phyloP scores from a whole-genome alignment of 1,140 invertebrate species.

The Lutraria rhynchaena region DNA sequence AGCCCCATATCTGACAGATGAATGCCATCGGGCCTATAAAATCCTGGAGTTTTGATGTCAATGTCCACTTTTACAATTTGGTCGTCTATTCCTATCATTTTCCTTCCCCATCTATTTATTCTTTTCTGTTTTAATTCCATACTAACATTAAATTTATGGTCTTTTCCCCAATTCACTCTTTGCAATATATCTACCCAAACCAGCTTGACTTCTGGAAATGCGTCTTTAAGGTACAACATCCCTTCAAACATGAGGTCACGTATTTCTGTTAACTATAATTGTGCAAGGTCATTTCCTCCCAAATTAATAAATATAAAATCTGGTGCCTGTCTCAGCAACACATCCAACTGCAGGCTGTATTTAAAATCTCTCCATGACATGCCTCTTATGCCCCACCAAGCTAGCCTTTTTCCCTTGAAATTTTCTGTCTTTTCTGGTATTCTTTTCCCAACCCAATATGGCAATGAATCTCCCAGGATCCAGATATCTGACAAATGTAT shows the following conservation, averaged over 20 bases:
- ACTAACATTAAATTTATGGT: no score
- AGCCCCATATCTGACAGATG: no score
- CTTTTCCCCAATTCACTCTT: not conserved
- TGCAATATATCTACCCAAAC: slow-evolving; percentile 1
- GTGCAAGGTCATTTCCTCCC: not conserved
- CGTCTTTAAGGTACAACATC: not conserved
- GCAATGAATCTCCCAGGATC: slow-evolving; percentile 19
- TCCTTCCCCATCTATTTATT: slow-evolving; percentile 14
- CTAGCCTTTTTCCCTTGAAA: not conserved
- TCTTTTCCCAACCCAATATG: slow-evolving; percentile 18
- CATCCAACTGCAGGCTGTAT: not conserved
- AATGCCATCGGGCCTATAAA: no score
- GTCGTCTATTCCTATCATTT: slow-evolving; percentile 9
- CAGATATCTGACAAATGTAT: slow-evolving; percentile 39
- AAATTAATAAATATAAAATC: not conserved
- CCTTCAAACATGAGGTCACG: not conserved
- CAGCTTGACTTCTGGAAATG: not conserved
- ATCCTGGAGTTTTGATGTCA: no score
- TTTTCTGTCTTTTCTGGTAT: not conserved
- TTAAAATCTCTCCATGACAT: not conserved
- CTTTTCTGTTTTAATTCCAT: no score
- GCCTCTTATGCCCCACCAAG: slow-evolving; percentile 13
- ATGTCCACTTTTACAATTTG: no score
- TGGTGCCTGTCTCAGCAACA: no score
- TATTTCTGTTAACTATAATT: not conserved